Conservation (phyloP, 2,888 invertebrate species). For the Adineta ricciae region DNA sequence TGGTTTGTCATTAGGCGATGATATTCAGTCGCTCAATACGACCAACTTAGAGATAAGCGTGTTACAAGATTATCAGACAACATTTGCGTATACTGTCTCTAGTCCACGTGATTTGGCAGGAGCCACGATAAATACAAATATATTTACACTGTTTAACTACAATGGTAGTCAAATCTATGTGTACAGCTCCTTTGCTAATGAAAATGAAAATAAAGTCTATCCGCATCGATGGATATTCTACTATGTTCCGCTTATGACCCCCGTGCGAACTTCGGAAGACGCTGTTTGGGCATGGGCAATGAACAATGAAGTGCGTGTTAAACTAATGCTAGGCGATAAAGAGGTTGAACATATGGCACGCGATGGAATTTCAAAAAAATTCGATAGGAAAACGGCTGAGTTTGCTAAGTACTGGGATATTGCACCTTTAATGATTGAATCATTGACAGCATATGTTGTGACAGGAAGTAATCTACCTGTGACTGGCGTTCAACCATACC, state of each 20-base stretch:
- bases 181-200: not conserved
- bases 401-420: not conserved
- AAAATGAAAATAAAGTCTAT: not conserved
- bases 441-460: not conserved
- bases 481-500: not conserved
- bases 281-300: not conserved
- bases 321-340: not conserved
- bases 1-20: too few species aligned
- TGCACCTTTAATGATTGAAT: not conserved
- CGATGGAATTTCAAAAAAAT: not conserved
- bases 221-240: not conserved
- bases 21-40: too few species aligned
- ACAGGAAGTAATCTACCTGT: not conserved
- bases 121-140: not conserved
- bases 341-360: not conserved
- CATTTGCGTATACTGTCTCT: too few species aligned
- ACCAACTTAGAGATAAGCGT: too few species aligned
- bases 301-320: not conserved
- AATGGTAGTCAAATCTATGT: not conserved
- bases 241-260: not conserved
- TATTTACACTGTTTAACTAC: not conserved
- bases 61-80: too few species aligned
- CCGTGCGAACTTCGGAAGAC: fast-evolving
- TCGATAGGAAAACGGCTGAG: not conserved
- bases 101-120: not conserved